A percentile compares a stretch with the other conserved stretches of the same genome.
phyloP scores from a whole-genome alignment of 37 sponge, comb jelly and placozoan genomes.

The Hexactinellida sp. region DNA sequence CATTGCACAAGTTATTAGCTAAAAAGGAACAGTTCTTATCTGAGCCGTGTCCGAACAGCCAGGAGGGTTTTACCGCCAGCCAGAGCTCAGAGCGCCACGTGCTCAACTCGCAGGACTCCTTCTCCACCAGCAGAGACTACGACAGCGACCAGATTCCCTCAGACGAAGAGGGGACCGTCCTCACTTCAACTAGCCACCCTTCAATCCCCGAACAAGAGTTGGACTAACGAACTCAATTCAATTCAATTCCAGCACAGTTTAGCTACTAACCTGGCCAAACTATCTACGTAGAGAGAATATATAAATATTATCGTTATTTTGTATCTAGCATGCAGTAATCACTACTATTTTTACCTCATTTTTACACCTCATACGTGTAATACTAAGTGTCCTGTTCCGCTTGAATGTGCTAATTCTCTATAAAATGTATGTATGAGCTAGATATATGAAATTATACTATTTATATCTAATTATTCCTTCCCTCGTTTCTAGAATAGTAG shows the following conservation, averaged over 20 bases:
- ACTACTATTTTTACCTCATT: conserved; percentile 12
- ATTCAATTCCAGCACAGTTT: neutral
- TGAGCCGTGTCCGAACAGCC: neutral
- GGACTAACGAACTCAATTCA: neutral
- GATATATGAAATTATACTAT: neutral
- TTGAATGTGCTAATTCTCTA: conserved; percentile 11
- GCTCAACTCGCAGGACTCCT: neutral
- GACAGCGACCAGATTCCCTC: neutral
- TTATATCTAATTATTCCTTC: neutral
- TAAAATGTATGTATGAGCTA: conserved; percentile 6
- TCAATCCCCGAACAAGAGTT: neutral
- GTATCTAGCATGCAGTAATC: conserved; percentile 17
- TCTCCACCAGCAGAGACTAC: neutral
- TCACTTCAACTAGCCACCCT: neutral
- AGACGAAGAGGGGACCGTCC: neutral
- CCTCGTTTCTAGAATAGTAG: too few relatives aligned
- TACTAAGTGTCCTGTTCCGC: neutral
- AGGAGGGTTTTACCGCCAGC: neutral
- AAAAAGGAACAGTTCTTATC: neutral
- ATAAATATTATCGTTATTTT: conserved; percentile 8
- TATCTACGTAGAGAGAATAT: conserved; percentile 12
- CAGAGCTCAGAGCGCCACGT: neutral
- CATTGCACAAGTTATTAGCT: neutral
- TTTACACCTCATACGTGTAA: conserved; percentile 7
- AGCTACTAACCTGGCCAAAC: neutral